Evolutionary conservation across 2,113 vertebrate genomes (phyloP), one percentile per base, ranked within the genome.

Genomic region (Lota lota): DNA sequence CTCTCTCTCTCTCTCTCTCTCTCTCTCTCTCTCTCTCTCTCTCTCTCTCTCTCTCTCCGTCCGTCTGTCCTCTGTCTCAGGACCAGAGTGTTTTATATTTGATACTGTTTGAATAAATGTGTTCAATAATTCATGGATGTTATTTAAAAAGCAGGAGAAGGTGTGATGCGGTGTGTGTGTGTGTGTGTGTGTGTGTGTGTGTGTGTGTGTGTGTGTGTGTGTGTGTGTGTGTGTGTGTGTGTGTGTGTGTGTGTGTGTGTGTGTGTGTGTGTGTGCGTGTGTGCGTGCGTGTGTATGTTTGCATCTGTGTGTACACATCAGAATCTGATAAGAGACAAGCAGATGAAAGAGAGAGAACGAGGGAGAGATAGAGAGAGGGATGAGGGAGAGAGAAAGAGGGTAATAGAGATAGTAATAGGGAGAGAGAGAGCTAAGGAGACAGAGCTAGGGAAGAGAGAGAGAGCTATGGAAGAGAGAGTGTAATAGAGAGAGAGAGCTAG

Each of bases 241-340:
- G 54, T 56, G 5, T 56, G n/a, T n/a, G n/a, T n/a, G 11, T 60
- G 21, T 28, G 61, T 62, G 58, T 33, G 60, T 61, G 20, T 33
- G 64, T n/a, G n/a, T n/a, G n/a, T n/a, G n/a, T n/a, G n/a, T n/a
- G 54, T 56, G 6, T 56, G 16, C 18, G 51, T 20, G 53, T 19
- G 69, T 15, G 57, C 20, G 28, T 16, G 73, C n/a, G n/a, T n/a
- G n/a, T n/a, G n/a, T n/a, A 4, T 65, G 14, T 67, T 40, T 66
- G 14, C 66, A 53, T 51, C 16, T 78, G 19, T 51, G 72, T 63
- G 50, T n/a, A 33, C 40, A 51, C 88, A 98, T 99, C 58, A 99
- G 99, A 87, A 89, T 91, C 4, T 99, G 97, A 99, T 78, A 96
- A 95, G 61, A 73, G 72, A 68, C 70, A 68, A 65, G 51, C 20